Evolutionary conservation across 2,888 invertebrate genomes (phyloP), one percentile per base, ranked within the genome.

Genomic region (Ormyrus labotus): DNA sequence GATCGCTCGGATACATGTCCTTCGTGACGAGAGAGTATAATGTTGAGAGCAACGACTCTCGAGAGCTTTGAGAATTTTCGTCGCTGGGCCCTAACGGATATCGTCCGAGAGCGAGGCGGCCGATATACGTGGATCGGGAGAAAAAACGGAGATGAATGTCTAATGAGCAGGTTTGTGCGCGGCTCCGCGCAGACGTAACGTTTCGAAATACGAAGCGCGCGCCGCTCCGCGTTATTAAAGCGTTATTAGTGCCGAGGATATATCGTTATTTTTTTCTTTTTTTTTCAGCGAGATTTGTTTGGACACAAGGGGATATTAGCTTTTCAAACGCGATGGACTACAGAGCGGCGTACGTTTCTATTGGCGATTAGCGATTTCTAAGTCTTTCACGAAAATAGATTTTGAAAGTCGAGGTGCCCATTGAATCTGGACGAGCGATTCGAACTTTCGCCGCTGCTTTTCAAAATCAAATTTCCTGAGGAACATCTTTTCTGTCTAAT

Each of bases 171-270:
- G 65, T 80, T 71, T 53, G 34, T 34, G 50, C 53, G 19, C 19
- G 19, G 9, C 10, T 13, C 57, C 0, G 53, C 7, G 19, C 68
- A 34, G 57, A 63, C 50, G 19, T 57, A 70, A 76, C 51, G 55
- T 81, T 81, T 81, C 77, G 69, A 73, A 81, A 81, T 73, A 53
- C 19, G 73, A 72, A 69, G 60, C 68, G 64, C 13, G 19, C 34
- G 34, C 57, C 19, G 48, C 51, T 34, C 34, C n/a, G 60, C 64
- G 65, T 73, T 71, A 81, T 81, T 81, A 81, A 81, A 81, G 68
- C 53, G 73, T 73, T 81, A 81, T 81, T 81, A 81, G 81, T 74
- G 73, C 65, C 73, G 51, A 45, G 34, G 45, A 53, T 65, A 53
- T 65, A 50, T 61, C 61, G 34, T 34, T 19, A 19, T 19, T 19